These are phyloP conservation scores for Drymonia ruficornis DNA, from an alignment of 2,888 invertebrate genomes.

Conservation along the genomic window DNA sequence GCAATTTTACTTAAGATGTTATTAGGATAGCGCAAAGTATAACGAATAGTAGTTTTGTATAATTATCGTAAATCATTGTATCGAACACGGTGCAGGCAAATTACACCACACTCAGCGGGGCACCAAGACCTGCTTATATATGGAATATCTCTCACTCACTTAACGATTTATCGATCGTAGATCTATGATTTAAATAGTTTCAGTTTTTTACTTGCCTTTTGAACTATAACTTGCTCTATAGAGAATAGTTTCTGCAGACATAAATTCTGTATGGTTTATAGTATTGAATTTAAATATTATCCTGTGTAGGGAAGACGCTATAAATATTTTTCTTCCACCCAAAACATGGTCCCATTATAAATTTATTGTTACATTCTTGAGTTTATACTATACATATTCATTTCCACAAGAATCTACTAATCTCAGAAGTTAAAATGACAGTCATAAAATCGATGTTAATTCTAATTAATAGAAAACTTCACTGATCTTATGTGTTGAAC, in stretches of 20 bases:
- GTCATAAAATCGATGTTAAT: conserved; percentile 17
- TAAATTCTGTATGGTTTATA: neutral
- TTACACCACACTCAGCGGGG: conserved; percentile 70
- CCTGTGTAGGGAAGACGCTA: neutral
- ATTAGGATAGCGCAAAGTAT: conserved; percentile 14
- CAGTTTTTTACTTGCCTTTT: neutral
- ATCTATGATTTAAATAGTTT: conserved; percentile 1
- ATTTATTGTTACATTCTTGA: neutral
- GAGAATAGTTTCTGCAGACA: neutral
- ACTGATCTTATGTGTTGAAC: conserved; percentile 12
- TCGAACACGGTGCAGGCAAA: conserved; percentile 55
- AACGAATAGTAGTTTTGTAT: neutral
- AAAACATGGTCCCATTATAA: neutral
- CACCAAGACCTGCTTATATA: conserved; percentile 55
- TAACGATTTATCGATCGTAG: conserved; percentile 45
- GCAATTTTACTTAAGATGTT: neutral
- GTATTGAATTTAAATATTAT: conserved; percentile 1
- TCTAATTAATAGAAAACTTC: conserved; percentile 23
- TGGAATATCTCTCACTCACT: conserved; percentile 64
- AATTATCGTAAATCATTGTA: conserved; percentile 1
- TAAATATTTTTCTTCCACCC: neutral
- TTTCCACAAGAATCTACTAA: neutral
- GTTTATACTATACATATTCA: neutral
- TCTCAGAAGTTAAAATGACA: neutral
- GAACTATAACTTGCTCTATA: neutral